These are phyloP conservation scores for Psammodynastes pulverulentus DNA, from an alignment of 2,113 vertebrate species.

Conservation along the genomic window DNA sequence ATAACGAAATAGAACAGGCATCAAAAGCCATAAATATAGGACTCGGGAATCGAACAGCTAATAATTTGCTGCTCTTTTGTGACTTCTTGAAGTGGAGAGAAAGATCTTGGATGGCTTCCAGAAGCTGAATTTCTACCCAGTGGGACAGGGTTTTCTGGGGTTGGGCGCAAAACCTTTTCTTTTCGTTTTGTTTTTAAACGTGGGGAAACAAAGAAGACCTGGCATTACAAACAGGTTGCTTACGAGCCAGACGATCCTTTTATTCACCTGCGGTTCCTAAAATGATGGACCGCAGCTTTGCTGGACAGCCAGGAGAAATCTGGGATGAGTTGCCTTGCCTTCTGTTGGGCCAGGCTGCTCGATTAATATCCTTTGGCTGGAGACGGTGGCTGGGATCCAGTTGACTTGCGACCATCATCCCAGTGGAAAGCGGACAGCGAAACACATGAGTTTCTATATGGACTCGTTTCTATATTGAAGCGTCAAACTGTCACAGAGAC, in stretches of 20 bases:
- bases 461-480: no score
- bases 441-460: background rate
- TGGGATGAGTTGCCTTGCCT: background rate
- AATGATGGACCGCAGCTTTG: background rate
- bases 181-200: background rate
- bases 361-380: background rate
- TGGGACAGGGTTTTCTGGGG: background rate
- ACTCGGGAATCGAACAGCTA: background rate
- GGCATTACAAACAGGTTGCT: background rate
- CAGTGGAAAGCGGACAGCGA: background rate
- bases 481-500: no score
- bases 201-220: background rate
- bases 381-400: background rate
- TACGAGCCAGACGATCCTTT: background rate
- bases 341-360: background rate
- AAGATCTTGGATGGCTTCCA: background rate
- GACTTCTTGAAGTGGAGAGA: background rate
- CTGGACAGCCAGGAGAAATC: background rate
- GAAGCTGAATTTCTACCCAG: background rate
- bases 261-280: background rate
- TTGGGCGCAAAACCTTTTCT: background rate
- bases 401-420: background rate
- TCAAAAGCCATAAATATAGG: background rate
- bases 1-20: background rate
- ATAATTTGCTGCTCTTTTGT: background rate